Base-by-base conservation (phyloP, 2,888 invertebrate species). In the Microchrysa polita region DNA sequence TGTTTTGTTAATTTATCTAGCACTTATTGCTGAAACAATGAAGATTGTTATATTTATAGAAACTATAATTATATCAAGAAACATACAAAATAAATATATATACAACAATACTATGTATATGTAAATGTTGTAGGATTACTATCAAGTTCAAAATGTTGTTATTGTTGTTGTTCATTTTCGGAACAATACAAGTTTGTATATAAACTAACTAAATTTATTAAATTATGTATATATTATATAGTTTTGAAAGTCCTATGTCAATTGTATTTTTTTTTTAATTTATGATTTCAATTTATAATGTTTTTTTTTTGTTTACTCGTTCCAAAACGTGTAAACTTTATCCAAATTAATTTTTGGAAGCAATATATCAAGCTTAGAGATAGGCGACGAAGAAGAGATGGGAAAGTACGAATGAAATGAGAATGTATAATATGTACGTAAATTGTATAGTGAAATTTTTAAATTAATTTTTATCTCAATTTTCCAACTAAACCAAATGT, bases 91-190 rank as follows among this genome's bases (percentile, higher is more conserved):
- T 34, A n/a, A n/a, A n/a, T 34, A 34, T 34, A 7, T 34, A 34
- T 34, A 34, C 27, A 34, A 34, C 2, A 34, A 34, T 34, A 34
- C 27, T 34, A 34, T 34, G 27, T 34, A 34, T 65, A 65, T 65
- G 65, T 65, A 44, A 22, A 40, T 10, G 59, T 59, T 14, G 59
- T 59, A 71, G 20, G 57, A 71, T n/a, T 57, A 59, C 42, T 34
- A 22, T 48, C 65, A 44, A 65, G 65, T 65, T 65, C 48, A 44
- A 65, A 67, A 67, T 67, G 55, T 67, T 67, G 67, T 67, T 67
- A 67, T 67, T 67, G 67, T 67, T 67, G 67, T 67, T 67, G 67
- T 67, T 67, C 67, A 67, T 67, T 67, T 55, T 67, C 22, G 67
- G 67, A 67, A 67, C 67, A 67, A 67, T 53, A 53, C 53, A 27